Base-by-base conservation (phyloP, 2,113 vertebrate genomes). In the Suncus etruscus region DNA sequence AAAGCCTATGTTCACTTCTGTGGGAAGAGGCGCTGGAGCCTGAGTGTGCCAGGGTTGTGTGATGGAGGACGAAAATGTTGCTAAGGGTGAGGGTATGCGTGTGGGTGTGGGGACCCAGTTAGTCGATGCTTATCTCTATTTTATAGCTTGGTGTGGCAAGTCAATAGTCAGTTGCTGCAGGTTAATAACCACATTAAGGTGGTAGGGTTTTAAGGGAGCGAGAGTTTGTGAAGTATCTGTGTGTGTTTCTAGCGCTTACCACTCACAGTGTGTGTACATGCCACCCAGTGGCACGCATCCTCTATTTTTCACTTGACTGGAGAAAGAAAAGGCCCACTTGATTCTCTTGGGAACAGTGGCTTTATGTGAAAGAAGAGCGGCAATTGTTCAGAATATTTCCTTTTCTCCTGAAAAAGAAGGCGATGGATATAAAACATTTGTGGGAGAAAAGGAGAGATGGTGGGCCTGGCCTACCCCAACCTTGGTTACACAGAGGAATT, bases 401-500 rank as follows among this genome's bases (percentile, higher is more conserved):
- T 45, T 86, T 61, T n/a, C 10, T 70, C 51, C 84, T 58, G 16
- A 16, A 65, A 73, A 73, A 74, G 16, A 8, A 58, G 31, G n/a
- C 24, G 9, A 72, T 48, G 69, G 66, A 51, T 74, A 78, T 81
- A 72, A 91, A 70, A 81, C 45, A 51, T 68, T 58, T 77, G 54
- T 90, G 83, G 51, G 78, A 83, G 69, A 74, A 93, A 65, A n/a
- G 90, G 0, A 3, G 89, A 76, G 65, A 82, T 72, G 48, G 45
- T 48, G 58, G 27, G 31, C 25, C 31, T n/a, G 1, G 48, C n/a
- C 66, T n/a, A 29, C 51, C 29, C 69, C 29, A 32, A 31, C 48
- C 94, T n/a, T 54, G 51, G 92, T 91, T 84, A 94, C 79, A 5
- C 77, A 29, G 58, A 75, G 75, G 87, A 93, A 92, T 92, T 84